Evolutionary conservation across 2,888 invertebrate genomes (phyloP), one percentile per base, ranked within the genome.

Genomic region (Ormyrus pomaceus): DNA sequence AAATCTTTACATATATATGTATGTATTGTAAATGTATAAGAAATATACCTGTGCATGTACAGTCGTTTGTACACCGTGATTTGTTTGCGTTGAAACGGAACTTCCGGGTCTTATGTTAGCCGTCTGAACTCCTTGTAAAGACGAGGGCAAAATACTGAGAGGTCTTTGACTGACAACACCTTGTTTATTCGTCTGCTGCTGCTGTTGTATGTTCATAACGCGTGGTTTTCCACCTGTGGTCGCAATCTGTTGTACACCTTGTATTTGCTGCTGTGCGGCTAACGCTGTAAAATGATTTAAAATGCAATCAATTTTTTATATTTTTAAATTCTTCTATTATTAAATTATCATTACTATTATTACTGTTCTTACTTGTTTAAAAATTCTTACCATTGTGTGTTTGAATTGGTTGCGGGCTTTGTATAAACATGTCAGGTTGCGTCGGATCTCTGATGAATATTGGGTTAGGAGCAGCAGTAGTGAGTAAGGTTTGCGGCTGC

Each of bases 361-460:
- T 45, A 19, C 4, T 48, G 8, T 55, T 48, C 59, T 13, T 58
- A 45, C 46, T 56, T 56, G 53, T 13, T 62, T 51, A 56, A 56
- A 50, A 34, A 4, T 34, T 34, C 34, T 92, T 91, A 94, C 94
- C 94, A 91, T 94, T 94, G 84, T 94, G 94, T 84, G 94, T 91
- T 87, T 94, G 94, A 77, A 95, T 92, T 0, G 93, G 91, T 82
- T 94, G 94, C 11, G 96, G 96, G 84, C 95, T 95, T 86, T 95
- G 95, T 85, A 97, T 96, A 88, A 96, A 97, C 95, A 97, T 96
- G 88, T 96, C 96, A 1, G 95, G 94, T 87, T 96, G 96, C 2
- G 91, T 88, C 0, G 95, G 93, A 34, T 96, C 95, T 59, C 97
- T 91, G 84, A 97, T 96, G 89, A 95, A 95, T 86, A 97, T 96